Conservation (phyloP, 2,888 invertebrate species). For the Cataglyphis altisquamis region DNA sequence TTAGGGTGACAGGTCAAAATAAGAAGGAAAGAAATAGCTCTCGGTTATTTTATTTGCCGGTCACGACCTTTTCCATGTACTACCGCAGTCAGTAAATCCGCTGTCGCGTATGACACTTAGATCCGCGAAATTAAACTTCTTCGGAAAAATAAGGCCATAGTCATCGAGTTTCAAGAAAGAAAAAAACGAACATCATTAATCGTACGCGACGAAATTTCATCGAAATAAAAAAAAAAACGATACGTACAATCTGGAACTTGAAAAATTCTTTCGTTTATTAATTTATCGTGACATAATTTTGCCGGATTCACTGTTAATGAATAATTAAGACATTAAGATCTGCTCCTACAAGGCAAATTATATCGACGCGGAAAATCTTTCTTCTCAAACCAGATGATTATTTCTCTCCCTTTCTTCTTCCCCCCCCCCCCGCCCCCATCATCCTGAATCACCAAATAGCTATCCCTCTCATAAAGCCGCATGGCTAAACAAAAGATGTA, state of each 20-base stretch:
- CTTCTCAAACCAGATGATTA: constrained; percentile 51
- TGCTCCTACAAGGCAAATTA: constrained; percentile 62
- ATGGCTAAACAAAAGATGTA: constrained; percentile 71
- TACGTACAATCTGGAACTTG: constrained; percentile 42
- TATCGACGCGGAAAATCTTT: constrained; percentile 58
- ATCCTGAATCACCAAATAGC: neutral
- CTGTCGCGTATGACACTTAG: constrained; percentile 38
- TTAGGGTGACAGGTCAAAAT: constrained; percentile 63
- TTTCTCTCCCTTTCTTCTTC: neutral
- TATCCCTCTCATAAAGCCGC: constrained; percentile 65
- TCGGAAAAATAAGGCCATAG: constrained; percentile 7
- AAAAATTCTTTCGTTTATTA: constrained; percentile 56
- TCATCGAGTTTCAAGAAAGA: constrained; percentile 3
- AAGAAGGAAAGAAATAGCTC: constrained; percentile 51
- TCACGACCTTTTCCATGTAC: constrained; percentile 62
- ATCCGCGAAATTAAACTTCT: constrained; percentile 47
- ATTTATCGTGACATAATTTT: constrained; percentile 58
- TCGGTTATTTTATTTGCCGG: constrained; percentile 63
- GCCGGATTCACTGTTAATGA: constrained; percentile 52
- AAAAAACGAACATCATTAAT: constrained; percentile 21
- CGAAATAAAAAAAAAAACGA: constrained; percentile 25
- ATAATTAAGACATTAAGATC: constrained; percentile 43
- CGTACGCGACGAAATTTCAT: constrained; percentile 18
- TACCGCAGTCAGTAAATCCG: constrained; percentile 44
- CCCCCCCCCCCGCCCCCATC: neutral